Percentiles rank a stretch among this genome's conserved stretches.
Conservation (phyloP, 2,113 vertebrate genomes). For the Perca flavescens region DNA sequence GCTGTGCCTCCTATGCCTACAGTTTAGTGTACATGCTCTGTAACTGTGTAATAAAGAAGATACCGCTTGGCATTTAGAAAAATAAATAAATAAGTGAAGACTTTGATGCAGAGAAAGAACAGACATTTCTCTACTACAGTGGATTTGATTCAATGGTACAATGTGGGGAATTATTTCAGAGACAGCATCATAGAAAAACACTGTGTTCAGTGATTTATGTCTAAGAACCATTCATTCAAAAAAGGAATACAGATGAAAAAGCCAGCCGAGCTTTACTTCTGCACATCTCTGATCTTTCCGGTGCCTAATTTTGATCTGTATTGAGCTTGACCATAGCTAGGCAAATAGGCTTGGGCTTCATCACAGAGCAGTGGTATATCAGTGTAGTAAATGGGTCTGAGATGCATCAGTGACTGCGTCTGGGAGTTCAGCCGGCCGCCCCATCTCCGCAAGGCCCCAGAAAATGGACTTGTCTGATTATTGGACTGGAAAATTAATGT, state of each 20-base stretch:
- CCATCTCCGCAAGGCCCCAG: slow-evolving; percentile 24
- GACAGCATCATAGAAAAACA: slow-evolving; percentile 5
- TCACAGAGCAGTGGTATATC: slow-evolving; percentile 17
- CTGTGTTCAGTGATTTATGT: slow-evolving; percentile 29
- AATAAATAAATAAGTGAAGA: neutral
- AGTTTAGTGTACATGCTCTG: slow-evolving; percentile 17
- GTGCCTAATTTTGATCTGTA: slow-evolving; percentile 47
- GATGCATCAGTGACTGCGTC: slow-evolving; percentile 51
- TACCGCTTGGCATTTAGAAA: slow-evolving; percentile 39
- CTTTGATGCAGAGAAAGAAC: slow-evolving; percentile 36
- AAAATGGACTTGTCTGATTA: slow-evolving; percentile 58
- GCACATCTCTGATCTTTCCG: slow-evolving; percentile 37
- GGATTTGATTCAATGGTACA: neutral
- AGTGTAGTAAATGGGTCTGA: slow-evolving; percentile 51
- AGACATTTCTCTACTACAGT: slow-evolving; percentile 19
- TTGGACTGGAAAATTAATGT: slow-evolving; percentile 73
- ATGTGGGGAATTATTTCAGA: slow-evolving; percentile 31
- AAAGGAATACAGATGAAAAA: slow-evolving; percentile 35
- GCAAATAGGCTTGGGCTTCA: slow-evolving; percentile 40
- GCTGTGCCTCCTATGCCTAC: slow-evolving; percentile 5
- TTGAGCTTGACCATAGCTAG: slow-evolving; percentile 35
- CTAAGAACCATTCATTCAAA: slow-evolving; percentile 30
- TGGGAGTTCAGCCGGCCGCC: slow-evolving; percentile 5
- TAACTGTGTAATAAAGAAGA: slow-evolving; percentile 17
- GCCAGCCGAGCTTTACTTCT: neutral